Evolutionary conservation across 2,113 vertebrate species (phyloP).

Genomic region (Pimephales promelas): DNA sequence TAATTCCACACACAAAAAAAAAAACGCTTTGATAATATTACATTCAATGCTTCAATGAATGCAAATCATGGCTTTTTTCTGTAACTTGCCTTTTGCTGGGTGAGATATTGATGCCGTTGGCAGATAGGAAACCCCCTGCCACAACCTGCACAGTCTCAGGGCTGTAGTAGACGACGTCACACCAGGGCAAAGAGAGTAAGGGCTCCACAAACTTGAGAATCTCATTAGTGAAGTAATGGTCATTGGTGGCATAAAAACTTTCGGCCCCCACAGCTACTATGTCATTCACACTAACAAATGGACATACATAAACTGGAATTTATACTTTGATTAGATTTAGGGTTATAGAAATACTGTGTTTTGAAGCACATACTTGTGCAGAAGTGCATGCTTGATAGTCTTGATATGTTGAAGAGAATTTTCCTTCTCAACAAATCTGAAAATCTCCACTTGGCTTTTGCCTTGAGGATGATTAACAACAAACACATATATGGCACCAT

Average conservation of each 20-base stretch:
- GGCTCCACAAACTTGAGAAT: constrained; percentile 70
- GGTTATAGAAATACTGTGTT: not conserved
- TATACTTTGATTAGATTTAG: not conserved
- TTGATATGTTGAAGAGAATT: constrained; percentile 81
- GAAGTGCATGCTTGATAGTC: constrained; percentile 85
- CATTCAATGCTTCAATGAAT: not conserved
- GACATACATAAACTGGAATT: not conserved
- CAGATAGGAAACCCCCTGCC: constrained; percentile 79
- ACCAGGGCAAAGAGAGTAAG: constrained; percentile 77
- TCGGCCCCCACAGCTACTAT: constrained; percentile 85
- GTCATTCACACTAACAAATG: constrained; percentile 84
- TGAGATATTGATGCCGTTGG: constrained; percentile 91
- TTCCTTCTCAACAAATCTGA: constrained; percentile 84
- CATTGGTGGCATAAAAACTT: constrained; percentile 92
- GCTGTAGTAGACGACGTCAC: constrained; percentile 87
- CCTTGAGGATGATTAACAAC: constrained; percentile 88
- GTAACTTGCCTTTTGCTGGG: constrained; percentile 81
- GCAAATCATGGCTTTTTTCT: not conserved
- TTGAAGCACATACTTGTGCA: constrained; percentile 77
- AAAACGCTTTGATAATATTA: not conserved
- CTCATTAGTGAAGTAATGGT: constrained; percentile 79
- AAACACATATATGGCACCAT: constrained; percentile 83
- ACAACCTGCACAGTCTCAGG: constrained; percentile 84
- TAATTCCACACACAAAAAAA: not conserved
- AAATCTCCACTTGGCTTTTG: constrained; percentile 85